These are phyloP conservation scores for Aurelia aurita DNA, from an alignment of 30 jellyfish, hydroid and myxozoan genomes.

Conservation along the genomic window DNA sequence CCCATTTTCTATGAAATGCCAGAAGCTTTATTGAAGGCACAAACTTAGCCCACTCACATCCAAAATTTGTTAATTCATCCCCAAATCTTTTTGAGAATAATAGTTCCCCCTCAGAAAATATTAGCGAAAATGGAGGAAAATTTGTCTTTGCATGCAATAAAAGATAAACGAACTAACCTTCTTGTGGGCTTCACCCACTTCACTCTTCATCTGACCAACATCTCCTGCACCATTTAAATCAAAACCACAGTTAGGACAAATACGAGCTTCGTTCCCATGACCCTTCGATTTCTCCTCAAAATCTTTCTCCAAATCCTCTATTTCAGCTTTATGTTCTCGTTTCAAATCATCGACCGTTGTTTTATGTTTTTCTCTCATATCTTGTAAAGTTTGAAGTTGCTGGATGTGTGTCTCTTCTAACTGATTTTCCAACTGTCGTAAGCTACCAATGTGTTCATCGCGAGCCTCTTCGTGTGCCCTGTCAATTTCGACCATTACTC, in stretches of 20 bases:
- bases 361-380: slow-evolving; percentile 45
- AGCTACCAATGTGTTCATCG: slow-evolving; percentile 6
- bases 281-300: slow-evolving; percentile 39
- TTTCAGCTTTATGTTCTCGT: slow-evolving; percentile 44
- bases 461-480: slow-evolving; percentile 49
- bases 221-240: slow-evolving; percentile 35
- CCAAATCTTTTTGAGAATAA: too few relatives aligned
- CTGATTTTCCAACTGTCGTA: slow-evolving; percentile 52
- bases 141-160: too few relatives aligned
- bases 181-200: slow-evolving; percentile 56
- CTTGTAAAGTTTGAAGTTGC: slow-evolving; percentile 60
- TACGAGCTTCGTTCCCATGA: slow-evolving; percentile 5
- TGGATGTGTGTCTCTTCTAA: slow-evolving; percentile 60
- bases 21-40: too few relatives aligned
- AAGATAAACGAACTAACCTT: slow-evolving; percentile 23
- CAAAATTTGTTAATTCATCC: too few relatives aligned
- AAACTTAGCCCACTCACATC: too few relatives aligned
- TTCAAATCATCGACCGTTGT: slow-evolving; percentile 50
- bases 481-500: slow-evolving; percentile 37
- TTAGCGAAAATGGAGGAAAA: too few relatives aligned
- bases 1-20: too few relatives aligned
- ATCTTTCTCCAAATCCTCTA: slow-evolving; percentile 23
- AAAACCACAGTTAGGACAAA: slow-evolving; percentile 24
- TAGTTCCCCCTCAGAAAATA: too few relatives aligned
- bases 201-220: slow-evolving; percentile 26